phyloP scores from a whole-genome alignment of 2,113 vertebrate species.

The Chloropsis cyanopogon region DNA sequence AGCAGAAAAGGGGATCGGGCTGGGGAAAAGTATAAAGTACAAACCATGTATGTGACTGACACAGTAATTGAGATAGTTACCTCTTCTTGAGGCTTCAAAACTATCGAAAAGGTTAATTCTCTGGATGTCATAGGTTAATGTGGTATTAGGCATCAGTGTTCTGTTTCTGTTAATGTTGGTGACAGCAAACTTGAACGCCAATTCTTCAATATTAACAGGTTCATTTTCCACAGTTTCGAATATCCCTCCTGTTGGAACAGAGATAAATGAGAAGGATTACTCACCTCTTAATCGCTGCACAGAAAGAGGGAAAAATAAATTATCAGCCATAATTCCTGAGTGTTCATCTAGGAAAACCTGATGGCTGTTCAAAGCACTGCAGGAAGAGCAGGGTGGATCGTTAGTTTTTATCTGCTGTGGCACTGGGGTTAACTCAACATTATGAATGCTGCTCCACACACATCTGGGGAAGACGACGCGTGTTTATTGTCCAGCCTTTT shows the following conservation, averaged over 20 bases:
- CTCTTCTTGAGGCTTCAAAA: constrained; percentile 95
- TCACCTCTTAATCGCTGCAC: not conserved
- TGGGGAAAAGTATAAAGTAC: not conserved
- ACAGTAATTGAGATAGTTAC: constrained; percentile 71
- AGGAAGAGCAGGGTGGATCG: not conserved
- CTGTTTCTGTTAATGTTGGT: constrained; percentile 96
- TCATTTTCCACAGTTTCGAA: constrained; percentile 97
- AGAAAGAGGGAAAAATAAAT: not conserved
- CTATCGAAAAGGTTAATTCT: constrained; percentile 97
- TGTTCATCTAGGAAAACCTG: not conserved
- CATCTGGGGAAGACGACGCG: not conserved
- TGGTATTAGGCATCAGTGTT: constrained; percentile 97
- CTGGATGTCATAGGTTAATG: constrained; percentile 98
- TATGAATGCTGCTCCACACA: not conserved
- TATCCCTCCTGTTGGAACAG: constrained; percentile 87
- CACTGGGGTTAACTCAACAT: not conserved
- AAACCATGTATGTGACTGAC: not conserved
- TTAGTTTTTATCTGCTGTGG: not conserved
- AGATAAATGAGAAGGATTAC: constrained; percentile 56
- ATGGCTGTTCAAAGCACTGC: not conserved
- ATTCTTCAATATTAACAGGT: constrained; percentile 92
- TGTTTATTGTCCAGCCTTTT: not conserved
- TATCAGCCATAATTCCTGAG: accelerated
- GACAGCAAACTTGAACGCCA: constrained; percentile 98
- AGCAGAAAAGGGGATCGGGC: not conserved